A percentile compares a stretch with the other conserved stretches of the same genome.
phyloP scores from a whole-genome alignment of 2,113 vertebrate species.

The Muscicapa adusta region DNA sequence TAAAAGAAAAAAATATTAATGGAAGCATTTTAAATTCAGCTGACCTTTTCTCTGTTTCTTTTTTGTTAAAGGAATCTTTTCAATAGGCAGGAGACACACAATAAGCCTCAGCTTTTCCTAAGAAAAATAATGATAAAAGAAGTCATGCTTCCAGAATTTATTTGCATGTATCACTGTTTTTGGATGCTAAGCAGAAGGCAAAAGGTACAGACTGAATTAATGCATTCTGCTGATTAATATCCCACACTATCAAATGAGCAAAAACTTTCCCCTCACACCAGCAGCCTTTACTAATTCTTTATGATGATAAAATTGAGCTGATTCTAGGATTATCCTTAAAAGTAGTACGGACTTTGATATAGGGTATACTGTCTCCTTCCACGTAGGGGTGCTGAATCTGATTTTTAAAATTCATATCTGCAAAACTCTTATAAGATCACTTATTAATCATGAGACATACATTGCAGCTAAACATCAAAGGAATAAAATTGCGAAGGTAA shows the following conservation, averaged over 20 bases:
- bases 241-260: background rate
- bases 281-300: background rate
- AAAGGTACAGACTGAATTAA: background rate
- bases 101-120: background rate
- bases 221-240: background rate
- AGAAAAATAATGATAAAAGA: background rate
- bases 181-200: background rate
- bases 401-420: background rate
- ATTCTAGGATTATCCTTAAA: background rate
- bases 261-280: accelerated
- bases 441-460: background rate
- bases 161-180: background rate
- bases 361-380: background rate
- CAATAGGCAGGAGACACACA: background rate
- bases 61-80: background rate
- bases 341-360: background rate
- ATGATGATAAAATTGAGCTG: background rate
- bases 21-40: background rate
- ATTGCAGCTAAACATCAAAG: background rate
- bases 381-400: accelerated
- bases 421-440: background rate
- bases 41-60: background rate
- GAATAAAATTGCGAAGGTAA: background rate
- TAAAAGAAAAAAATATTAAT: background rate
- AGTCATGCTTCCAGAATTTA: background rate